Conservation (phyloP, 2,113 vertebrate genomes). For the Struthidea cinerea region DNA sequence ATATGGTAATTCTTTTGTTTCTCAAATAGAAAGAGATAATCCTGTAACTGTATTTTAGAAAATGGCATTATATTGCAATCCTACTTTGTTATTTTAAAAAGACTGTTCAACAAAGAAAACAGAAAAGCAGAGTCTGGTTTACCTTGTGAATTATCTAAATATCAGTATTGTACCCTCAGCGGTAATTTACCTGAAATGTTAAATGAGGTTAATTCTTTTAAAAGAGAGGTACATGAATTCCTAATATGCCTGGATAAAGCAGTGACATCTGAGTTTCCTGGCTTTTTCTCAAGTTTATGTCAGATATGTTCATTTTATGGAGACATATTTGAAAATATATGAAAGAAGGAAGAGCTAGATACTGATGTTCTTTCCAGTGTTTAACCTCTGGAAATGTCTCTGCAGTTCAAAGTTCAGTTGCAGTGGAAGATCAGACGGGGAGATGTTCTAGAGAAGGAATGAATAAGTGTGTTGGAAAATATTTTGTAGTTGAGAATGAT, state of each 20-base stretch:
- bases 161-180: not conserved
- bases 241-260: not conserved
- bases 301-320: not conserved
- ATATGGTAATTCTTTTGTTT: conserved; percentile 11
- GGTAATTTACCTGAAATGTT: not conserved
- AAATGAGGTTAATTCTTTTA: not conserved
- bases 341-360: not conserved
- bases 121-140: not conserved
- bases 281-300: not conserved
- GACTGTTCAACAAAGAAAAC: not conserved
- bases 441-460: not conserved
- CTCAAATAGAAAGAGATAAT: not conserved
- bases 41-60: not conserved
- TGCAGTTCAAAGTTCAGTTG: not conserved
- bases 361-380: not conserved
- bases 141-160: not conserved
- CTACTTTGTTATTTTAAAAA: not conserved
- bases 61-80: not conserved
- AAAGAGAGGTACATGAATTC: not conserved
- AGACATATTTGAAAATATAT: not conserved
- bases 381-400: not conserved
- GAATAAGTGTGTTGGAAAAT: not conserved
- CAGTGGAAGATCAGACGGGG: not conserved
- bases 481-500: not conserved
- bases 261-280: not conserved